Conservation (phyloP, 2,888 invertebrate genomes). For the Syritta pipiens region DNA sequence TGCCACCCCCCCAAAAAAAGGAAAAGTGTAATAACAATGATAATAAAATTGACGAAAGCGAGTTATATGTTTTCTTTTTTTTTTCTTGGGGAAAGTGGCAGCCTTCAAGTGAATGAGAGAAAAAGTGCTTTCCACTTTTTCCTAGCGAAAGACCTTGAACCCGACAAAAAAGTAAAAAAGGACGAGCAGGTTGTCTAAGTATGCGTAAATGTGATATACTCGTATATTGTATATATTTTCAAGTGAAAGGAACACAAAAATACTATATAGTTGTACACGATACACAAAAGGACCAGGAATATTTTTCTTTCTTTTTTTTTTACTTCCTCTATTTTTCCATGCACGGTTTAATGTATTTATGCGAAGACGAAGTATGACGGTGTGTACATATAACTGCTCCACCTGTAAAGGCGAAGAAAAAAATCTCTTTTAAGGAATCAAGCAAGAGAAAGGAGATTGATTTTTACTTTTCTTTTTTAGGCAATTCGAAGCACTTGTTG, state of each 20-base stretch:
- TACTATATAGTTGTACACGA: conserved; percentile 5
- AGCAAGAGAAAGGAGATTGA: conserved; percentile 16
- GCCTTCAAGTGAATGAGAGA: conserved; percentile 1
- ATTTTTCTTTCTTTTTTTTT: background rate
- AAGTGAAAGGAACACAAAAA: no score
- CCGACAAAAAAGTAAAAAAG: conserved; percentile 2
- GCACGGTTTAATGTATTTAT: background rate
- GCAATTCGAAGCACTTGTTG: conserved; percentile 75
- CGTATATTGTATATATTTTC: background rate
- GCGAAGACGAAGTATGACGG: background rate
- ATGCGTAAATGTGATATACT: conserved; percentile 1
- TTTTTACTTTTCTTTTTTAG: conserved; percentile 8
- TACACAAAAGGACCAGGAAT: background rate
- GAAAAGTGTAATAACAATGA: conserved; percentile 29
- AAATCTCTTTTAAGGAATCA: conserved; percentile 7
- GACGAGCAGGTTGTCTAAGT: background rate
- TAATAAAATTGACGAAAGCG: conserved; percentile 36
- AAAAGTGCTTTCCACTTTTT: conserved; percentile 3
- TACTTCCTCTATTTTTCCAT: background rate
- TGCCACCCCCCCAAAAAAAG: conserved; percentile 5
- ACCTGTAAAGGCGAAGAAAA: background rate
- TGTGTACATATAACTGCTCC: background rate
- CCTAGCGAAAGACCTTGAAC: conserved; percentile 33
- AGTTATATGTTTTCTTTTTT: conserved; percentile 13
- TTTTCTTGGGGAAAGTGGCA: conserved; percentile 4